These are phyloP conservation scores for Coenobita brevimanus DNA, from an alignment of 1,140 invertebrate genomes.

Conservation along the genomic window DNA sequence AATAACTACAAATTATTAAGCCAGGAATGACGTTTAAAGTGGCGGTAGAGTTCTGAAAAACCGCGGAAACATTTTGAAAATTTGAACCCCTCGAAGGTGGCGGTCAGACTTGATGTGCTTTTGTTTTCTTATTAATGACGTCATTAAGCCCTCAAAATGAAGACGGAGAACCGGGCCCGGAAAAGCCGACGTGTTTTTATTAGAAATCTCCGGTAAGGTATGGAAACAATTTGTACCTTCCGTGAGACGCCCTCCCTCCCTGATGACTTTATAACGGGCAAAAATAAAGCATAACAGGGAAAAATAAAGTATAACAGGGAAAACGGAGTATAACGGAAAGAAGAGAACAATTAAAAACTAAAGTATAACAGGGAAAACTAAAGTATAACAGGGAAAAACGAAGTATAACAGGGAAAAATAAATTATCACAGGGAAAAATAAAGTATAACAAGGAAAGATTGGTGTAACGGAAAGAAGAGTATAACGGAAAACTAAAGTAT, in stretches of 20 bases:
- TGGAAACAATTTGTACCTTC: slow-evolving; percentile 66
- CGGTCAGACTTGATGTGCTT: slow-evolving; percentile 69
- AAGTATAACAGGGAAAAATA: slow-evolving; percentile 54
- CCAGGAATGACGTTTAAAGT: too few species aligned
- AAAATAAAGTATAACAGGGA: background rate
- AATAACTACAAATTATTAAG: too few species aligned
- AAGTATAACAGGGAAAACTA: too few species aligned
- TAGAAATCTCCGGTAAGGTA: slow-evolving; percentile 67
- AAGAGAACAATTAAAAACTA: too few species aligned
- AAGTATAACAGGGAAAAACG: too few species aligned
- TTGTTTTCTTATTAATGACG: slow-evolving; percentile 69
- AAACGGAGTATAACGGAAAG: background rate
- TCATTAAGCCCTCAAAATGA: slow-evolving; percentile 68
- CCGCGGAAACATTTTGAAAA: slow-evolving; percentile 42
- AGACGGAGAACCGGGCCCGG: slow-evolving; percentile 61
- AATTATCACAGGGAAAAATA: too few species aligned
- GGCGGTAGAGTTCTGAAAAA: too few species aligned
- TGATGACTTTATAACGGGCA: slow-evolving; percentile 63
- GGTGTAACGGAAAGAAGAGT: too few species aligned
- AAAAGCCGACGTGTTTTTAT: slow-evolving; percentile 66
- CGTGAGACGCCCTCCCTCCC: slow-evolving; percentile 32
- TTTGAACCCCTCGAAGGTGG: slow-evolving; percentile 33
- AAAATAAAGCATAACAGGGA: too few species aligned
- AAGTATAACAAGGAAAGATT: background rate
- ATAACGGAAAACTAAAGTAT: too few species aligned